Conservation (phyloP, 1,140 invertebrate genomes). For the Bicyclus anynana region DNA sequence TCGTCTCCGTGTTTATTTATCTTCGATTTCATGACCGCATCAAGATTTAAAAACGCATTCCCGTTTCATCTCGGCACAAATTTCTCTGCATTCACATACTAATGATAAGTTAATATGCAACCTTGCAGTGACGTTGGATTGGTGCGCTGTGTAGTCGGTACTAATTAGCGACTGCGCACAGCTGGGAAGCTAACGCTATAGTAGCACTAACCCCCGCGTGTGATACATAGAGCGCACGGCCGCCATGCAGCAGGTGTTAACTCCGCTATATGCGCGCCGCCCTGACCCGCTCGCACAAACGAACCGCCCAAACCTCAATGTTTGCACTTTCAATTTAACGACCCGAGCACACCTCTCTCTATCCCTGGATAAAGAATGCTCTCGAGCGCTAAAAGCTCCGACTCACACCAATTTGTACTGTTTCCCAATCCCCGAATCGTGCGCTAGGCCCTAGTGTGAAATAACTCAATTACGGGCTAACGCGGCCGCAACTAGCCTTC, state of each 20-base stretch:
- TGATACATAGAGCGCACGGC: conserved; percentile 43
- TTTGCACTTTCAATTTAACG: conserved; percentile 54
- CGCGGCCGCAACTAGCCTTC: conserved; percentile 47
- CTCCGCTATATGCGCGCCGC: conserved; percentile 40
- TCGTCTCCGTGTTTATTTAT: conserved; percentile 25
- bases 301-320: conserved; percentile 65
- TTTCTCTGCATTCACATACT: conserved; percentile 5
- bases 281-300: conserved; percentile 50
- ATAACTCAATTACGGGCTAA: conserved; percentile 64
- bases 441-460: conserved; percentile 31
- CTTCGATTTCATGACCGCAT: conserved; percentile 10
- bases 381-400: conserved; percentile 59
- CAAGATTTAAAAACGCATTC: conserved; percentile 1
- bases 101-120: conserved; percentile 11
- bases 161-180: conserved; percentile 44
- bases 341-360: conserved; percentile 33
- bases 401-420: conserved; percentile 42
- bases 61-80: not conserved
- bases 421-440: conserved; percentile 26
- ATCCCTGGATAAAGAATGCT: conserved; percentile 37
- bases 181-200: no score
- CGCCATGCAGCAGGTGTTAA: conserved; percentile 62
- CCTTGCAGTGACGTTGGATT: conserved; percentile 13
- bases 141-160: conserved; percentile 22
- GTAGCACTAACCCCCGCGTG: no score